Percentiles rank a stretch among this genome's conserved stretches.
phyloP scores from a whole-genome alignment of 2,797 vertebrate species.

The Acanthiza pusilla region DNA sequence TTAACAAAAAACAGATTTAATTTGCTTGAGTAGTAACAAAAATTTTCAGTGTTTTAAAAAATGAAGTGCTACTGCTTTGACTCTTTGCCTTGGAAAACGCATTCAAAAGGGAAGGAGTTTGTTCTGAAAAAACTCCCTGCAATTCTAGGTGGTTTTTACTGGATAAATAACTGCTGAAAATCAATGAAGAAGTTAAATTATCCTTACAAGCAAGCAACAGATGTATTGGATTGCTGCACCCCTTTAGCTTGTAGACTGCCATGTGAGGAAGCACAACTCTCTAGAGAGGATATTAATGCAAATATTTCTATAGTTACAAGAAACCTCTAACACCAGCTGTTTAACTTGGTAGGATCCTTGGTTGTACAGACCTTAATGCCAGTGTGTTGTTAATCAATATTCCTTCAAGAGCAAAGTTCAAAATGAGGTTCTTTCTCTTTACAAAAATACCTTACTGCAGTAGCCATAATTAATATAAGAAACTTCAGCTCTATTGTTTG shows the following conservation, averaged over 20 bases:
- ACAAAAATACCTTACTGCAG: neutral
- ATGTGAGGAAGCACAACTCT: neutral
- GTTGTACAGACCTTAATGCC: neutral
- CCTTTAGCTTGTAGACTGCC: neutral
- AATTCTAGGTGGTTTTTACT: neutral
- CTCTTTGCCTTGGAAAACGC: neutral
- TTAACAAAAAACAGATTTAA: conserved; percentile 66
- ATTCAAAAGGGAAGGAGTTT: neutral
- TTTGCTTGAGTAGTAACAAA: conserved; percentile 55
- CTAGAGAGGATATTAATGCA: neutral
- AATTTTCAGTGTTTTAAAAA: conserved; percentile 23
- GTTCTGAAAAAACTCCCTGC: neutral
- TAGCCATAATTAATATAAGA: neutral
- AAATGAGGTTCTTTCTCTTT: neutral
- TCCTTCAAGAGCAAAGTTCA: neutral
- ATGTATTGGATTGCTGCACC: neutral
- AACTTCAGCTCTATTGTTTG: neutral
- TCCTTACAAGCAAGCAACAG: neutral
- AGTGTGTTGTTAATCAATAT: neutral
- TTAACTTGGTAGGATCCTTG: neutral
- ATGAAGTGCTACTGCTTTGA: neutral
- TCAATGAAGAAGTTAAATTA: neutral
- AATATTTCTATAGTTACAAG: neutral
- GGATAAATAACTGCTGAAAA: neutral
- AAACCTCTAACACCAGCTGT: neutral